Percentiles rank a stretch among this genome's conserved stretches.
These are phyloP conservation scores for Rhabdophis nuchalis DNA, from an alignment of 2,797 vertebrate species.

Conservation along the genomic window DNA sequence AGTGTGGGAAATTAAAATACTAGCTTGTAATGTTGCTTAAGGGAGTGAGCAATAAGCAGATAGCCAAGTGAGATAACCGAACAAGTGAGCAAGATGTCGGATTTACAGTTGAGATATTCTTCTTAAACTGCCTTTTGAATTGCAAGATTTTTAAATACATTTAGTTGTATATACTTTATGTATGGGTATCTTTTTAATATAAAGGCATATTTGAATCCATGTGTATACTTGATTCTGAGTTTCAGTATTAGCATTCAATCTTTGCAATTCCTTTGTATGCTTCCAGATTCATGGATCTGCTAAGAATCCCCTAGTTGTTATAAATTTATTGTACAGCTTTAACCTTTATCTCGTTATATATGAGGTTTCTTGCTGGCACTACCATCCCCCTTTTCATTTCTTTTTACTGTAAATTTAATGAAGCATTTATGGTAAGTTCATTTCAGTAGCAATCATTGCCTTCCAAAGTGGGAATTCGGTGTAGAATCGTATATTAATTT, in stretches of 20 bases:
- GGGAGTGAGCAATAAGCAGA: not conserved
- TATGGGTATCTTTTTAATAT: not conserved
- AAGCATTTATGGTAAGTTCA: conserved; percentile 81
- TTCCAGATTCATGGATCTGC: conserved; percentile 41
- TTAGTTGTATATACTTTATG: not conserved
- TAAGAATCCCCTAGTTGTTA: conserved; percentile 43
- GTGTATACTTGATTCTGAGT: not conserved
- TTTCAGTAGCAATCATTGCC: conserved; percentile 78
- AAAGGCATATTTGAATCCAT: not conserved
- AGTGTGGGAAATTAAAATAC: no score
- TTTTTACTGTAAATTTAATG: conserved; percentile 85
- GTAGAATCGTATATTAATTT: conserved; percentile 80
- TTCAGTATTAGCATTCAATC: not conserved
- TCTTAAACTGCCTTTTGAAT: not conserved
- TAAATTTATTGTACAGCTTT: conserved; percentile 50
- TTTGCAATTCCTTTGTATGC: not conserved
- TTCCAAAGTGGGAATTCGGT: conserved; percentile 80
- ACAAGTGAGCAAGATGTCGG: not conserved
- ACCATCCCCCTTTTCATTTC: conserved; percentile 55
- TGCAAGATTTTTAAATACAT: not conserved
- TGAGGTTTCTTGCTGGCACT: conserved; percentile 68
- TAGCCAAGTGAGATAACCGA: not conserved
- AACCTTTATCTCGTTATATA: conserved; percentile 66
- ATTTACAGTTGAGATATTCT: not conserved
- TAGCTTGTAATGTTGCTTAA: not conserved